These are phyloP conservation scores for Stegastes partitus DNA, from an alignment of 2,113 vertebrate genomes.

Conservation along the genomic window DNA sequence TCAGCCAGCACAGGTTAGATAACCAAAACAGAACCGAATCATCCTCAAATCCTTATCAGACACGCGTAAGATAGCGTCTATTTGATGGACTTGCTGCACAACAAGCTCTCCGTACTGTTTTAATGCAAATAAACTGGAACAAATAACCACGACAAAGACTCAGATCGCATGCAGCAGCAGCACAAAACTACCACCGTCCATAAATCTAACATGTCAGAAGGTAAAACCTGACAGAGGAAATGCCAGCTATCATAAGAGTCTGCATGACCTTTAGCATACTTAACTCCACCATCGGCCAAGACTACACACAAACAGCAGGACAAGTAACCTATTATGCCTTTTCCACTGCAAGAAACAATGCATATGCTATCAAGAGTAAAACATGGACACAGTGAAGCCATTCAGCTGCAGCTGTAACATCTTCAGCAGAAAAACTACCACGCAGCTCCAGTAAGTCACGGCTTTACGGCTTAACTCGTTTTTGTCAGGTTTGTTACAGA, in stretches of 20 bases:
- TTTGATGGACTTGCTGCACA: background rate
- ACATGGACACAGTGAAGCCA: conserved; percentile 61
- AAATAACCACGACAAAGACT: too few species aligned
- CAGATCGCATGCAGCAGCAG: background rate
- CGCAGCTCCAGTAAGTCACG: conserved; percentile 22
- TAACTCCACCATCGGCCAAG: conserved; percentile 56
- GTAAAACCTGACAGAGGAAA: conserved; percentile 47
- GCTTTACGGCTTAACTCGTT: conserved; percentile 4
- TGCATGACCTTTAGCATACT: conserved; percentile 72
- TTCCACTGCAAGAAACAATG: conserved; percentile 66
- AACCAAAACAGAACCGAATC: background rate
- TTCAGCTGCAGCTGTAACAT: conserved; percentile 63
- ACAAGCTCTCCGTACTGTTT: background rate
- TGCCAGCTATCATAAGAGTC: conserved; percentile 47
- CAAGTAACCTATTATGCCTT: conserved; percentile 70
- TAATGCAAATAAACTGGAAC: background rate
- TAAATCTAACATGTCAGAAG: conserved; percentile 3
- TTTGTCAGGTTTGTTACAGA: background rate
- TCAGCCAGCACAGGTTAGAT: background rate
- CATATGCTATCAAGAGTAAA: conserved; percentile 64
- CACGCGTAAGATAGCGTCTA: background rate
- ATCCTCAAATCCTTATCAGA: background rate
- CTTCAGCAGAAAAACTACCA: conserved; percentile 53
- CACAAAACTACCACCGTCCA: conserved; percentile 5
- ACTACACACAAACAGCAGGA: conserved; percentile 66